Base-by-base conservation (phyloP, 2,113 vertebrate species). In the Cyprinodon variegatus region DNA sequence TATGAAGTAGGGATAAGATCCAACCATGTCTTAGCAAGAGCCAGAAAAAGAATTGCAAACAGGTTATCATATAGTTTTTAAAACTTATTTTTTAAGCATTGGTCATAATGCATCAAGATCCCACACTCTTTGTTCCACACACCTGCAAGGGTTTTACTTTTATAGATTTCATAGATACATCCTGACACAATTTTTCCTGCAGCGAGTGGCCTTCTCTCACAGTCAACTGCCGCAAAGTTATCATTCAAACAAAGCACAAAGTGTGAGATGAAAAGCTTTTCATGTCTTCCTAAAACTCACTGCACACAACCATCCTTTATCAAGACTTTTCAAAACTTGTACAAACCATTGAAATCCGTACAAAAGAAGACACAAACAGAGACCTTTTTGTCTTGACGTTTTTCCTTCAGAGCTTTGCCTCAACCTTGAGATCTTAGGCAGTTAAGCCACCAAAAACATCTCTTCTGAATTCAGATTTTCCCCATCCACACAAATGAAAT, bases 81-180 rank as follows among this genome's bases (percentile, higher is more conserved):
- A 20, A n/a, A 91, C 95, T 95, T 96, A 96, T 93, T 95, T 95
- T 95, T 94, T 88, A 89, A 88, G 89, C 81, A 72, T 63, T 87
- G 72, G 68, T 81, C 64, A n/a, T 46, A 81, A 87, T 83, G 75
- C 84, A 68, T 72, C 75, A 65, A 72, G 72, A 70, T 43, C 41
- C 65, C 29, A 45, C 46, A 57, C 6, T 50, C 15, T 60, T 57
- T n/a, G 60, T 17, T 46, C 9, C 45, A 61, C 38, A 15, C 61
- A 29, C 69, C 39, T n/a, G 59, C 60, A 57, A 61, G 41, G 39
- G 64, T 50, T 79, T 57, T 76, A 37, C 61, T 71, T 75, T 72
- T 88, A 78, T 90, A 62, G 83, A 84, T 83, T 89, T 82, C 63
- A 74, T 77, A 67, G 29, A 72, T 79, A 72, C 77, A 75, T 78